Evolutionary conservation across 30 jellyfish, hydroid and myxozoan genomes (phyloP).

Genomic region (Hydra vulgaris): DNA sequence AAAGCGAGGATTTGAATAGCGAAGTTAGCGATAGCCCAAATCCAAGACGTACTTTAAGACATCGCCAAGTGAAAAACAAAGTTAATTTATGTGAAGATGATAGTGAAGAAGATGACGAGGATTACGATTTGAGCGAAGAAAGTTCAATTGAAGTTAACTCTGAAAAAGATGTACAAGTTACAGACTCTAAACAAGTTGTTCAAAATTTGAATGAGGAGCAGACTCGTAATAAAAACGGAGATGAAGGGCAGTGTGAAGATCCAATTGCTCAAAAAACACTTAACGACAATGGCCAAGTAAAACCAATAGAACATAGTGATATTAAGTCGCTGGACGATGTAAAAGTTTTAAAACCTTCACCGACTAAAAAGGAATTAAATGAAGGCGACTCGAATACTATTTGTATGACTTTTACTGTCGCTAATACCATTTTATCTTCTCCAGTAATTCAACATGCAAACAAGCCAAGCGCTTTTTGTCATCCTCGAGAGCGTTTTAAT

Average conservation of each 20-base stretch:
- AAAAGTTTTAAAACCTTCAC: not conserved
- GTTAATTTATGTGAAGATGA: constrained; percentile 18
- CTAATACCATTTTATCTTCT: not conserved
- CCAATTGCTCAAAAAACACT: not conserved
- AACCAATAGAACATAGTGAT: not conserved
- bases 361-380: not conserved
- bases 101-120: constrained; percentile 9
- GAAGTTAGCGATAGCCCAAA: not conserved
- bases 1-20: constrained; percentile 5
- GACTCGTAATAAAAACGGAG: not conserved
- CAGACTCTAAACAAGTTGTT: constrained; percentile 32
- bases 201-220: too few relatives aligned
- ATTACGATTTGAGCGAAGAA: constrained; percentile 32
- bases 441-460: not conserved
- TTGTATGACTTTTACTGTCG: not conserved
- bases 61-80: not conserved
- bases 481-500: not conserved
- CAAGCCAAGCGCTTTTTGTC: not conserved
- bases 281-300: not conserved
- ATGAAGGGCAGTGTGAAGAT: not conserved
- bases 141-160: constrained; percentile 33
- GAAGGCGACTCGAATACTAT: not conserved
- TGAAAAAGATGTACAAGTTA: constrained; percentile 31
- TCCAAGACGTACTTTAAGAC: not conserved
- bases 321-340: not conserved